Evolutionary conservation across 2,113 vertebrate species (phyloP).

Genomic region (Psammodynastes pulverulentus): DNA sequence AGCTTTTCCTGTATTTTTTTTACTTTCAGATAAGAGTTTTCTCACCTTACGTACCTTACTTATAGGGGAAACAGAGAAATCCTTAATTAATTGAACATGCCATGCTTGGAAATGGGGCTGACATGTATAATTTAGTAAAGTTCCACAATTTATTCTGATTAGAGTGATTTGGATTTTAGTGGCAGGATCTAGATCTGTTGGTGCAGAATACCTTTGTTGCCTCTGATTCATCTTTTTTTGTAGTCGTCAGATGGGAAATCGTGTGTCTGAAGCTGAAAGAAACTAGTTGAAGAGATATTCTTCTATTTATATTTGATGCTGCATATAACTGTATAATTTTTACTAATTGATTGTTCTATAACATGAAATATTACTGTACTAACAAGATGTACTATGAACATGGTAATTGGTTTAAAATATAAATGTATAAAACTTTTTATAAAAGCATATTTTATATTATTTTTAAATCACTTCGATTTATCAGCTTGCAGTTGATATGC

Average conservation of each 20-base stretch:
- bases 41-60: neutral
- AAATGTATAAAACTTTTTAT: conserved; percentile 53
- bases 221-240: conserved; percentile 45
- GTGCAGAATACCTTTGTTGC: conserved; percentile 10
- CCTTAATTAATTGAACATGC: neutral
- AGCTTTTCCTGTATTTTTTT: neutral
- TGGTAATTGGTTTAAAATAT: conserved; percentile 48
- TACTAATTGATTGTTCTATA: conserved; percentile 47
- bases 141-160: neutral
- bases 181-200: neutral
- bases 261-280: conserved; percentile 47
- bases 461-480: conserved; percentile 57
- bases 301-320: conserved; percentile 53
- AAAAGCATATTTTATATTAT: conserved; percentile 53
- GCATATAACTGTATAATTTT: conserved; percentile 39
- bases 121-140: neutral
- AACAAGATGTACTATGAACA: conserved; percentile 42
- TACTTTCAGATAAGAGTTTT: neutral
- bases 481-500: conserved; percentile 66
- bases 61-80: neutral
- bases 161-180: neutral
- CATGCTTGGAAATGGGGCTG: neutral
- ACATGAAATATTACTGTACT: conserved; percentile 41
- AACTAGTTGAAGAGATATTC: conserved; percentile 46
- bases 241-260: conserved; percentile 43